Percentiles rank a stretch among this genome's conserved stretches.
These are phyloP conservation scores for Polydrusus pterygomalis DNA, from an alignment of 2,888 invertebrate genomes.

Conservation along the genomic window DNA sequence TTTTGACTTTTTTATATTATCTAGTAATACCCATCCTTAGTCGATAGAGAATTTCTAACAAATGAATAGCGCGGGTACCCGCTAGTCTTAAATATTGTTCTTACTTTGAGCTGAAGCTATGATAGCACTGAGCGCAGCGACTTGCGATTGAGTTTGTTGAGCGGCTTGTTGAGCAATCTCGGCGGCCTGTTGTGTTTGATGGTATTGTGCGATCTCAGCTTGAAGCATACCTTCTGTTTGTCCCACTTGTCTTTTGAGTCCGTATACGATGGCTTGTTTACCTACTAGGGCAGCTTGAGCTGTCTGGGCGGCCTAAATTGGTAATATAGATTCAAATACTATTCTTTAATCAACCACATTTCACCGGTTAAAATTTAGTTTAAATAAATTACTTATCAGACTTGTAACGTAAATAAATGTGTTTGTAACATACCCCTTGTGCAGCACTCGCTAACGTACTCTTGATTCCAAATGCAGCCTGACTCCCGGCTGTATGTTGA, in stretches of 20 bases:
- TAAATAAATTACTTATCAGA: background rate
- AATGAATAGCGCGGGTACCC: too few species aligned
- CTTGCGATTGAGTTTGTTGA: slow-evolving; percentile 79
- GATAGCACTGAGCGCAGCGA: slow-evolving; percentile 82
- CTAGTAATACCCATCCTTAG: too few species aligned
- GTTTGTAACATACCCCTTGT: slow-evolving; percentile 66
- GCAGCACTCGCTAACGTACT: slow-evolving; percentile 83
- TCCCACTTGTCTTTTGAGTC: slow-evolving; percentile 80
- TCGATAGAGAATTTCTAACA: too few species aligned
- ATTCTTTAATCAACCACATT: too few species aligned
- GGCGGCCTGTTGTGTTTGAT: slow-evolving; percentile 81
- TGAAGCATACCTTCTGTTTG: slow-evolving; percentile 80
- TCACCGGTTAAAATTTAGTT: too few species aligned
- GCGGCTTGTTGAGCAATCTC: slow-evolving; percentile 81
- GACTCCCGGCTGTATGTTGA: slow-evolving; percentile 82
- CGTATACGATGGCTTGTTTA: slow-evolving; percentile 72
- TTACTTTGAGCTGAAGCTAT: slow-evolving; percentile 70
- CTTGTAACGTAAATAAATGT: too few species aligned
- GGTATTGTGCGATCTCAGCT: slow-evolving; percentile 80
- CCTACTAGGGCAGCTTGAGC: slow-evolving; percentile 79
- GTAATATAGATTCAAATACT: too few species aligned
- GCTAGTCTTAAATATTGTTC: slow-evolving; percentile 9
- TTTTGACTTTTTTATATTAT: too few species aligned
- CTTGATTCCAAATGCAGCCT: slow-evolving; percentile 84
- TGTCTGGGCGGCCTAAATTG: slow-evolving; percentile 78